phyloP scores from a whole-genome alignment of 37 sponge, comb jelly and placozoan genomes.

The Oopsacas minuta region DNA sequence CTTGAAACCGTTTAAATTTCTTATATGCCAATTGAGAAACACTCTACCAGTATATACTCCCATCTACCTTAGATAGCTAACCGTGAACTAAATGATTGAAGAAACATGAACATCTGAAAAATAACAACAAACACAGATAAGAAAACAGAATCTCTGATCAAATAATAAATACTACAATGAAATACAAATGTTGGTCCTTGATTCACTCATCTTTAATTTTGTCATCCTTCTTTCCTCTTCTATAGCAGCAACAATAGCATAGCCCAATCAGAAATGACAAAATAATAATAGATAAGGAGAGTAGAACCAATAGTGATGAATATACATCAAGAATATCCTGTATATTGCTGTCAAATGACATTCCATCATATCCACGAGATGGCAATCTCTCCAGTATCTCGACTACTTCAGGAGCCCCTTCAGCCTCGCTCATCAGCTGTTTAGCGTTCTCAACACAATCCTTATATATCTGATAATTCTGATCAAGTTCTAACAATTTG shows the following conservation, averaged over 20 bases:
- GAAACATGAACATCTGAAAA: too few relatives aligned
- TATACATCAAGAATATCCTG: not conserved
- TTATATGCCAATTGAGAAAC: too few relatives aligned
- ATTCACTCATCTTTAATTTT: too few relatives aligned
- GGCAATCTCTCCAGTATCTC: not conserved
- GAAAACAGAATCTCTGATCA: too few relatives aligned
- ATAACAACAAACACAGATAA: too few relatives aligned
- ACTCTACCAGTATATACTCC: too few relatives aligned
- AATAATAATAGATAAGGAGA: not conserved
- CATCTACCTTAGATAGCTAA: too few relatives aligned
- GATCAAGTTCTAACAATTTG: not conserved
- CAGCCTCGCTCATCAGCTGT: not conserved
- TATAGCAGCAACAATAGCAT: not conserved
- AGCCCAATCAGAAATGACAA: not conserved
- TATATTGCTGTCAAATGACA: not conserved
- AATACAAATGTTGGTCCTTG: too few relatives aligned
- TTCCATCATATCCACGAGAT: not conserved
- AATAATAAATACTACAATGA: too few relatives aligned
- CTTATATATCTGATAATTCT: not conserved
- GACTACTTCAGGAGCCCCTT: not conserved
- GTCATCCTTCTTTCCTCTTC: not conserved
- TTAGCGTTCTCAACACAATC: not conserved
- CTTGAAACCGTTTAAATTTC: too few relatives aligned
- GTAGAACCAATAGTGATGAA: not conserved
- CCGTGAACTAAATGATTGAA: too few relatives aligned